phyloP scores from a whole-genome alignment of 1,140 invertebrate species.

The Drosophila takahashii region DNA sequence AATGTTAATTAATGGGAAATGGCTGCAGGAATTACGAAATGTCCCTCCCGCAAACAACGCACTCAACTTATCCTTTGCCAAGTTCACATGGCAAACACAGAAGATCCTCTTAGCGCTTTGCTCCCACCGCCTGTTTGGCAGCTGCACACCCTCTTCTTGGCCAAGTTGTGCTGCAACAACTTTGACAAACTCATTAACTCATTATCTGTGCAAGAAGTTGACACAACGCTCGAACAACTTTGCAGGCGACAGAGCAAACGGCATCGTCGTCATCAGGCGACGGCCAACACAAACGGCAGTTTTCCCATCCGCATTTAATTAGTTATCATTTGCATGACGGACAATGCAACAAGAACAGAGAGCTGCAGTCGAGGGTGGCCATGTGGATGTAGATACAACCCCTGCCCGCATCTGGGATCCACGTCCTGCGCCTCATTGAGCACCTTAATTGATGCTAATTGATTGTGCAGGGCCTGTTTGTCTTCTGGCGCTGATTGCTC shows the following conservation, averaged over 20 bases:
- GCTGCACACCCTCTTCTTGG: slow-evolving; percentile 14
- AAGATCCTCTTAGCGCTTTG: slow-evolving; percentile 17
- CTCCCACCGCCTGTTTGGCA: slow-evolving; percentile 3
- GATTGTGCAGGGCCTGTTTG: slow-evolving; percentile 56
- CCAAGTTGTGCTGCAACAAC: slow-evolving; percentile 40
- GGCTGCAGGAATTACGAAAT: not conserved
- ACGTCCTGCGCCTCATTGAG: slow-evolving; percentile 48
- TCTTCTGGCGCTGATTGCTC: slow-evolving; percentile 54
- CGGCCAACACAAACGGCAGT: slow-evolving; percentile 21
- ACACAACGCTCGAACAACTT: slow-evolving; percentile 62
- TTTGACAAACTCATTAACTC: slow-evolving; percentile 76
- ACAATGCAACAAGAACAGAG: slow-evolving; percentile 15
- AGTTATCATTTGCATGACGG: slow-evolving; percentile 54
- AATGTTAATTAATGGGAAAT: slow-evolving; percentile 8
- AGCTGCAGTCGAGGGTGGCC: slow-evolving; percentile 10
- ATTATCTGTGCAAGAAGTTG: slow-evolving; percentile 71
- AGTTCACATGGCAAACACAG: slow-evolving; percentile 32
- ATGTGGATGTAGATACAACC: not conserved
- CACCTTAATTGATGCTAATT: slow-evolving; percentile 74
- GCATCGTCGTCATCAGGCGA: slow-evolving; percentile 32
- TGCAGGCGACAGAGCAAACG: slow-evolving; percentile 51
- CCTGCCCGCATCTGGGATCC: slow-evolving; percentile 18
- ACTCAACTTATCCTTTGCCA: slow-evolving; percentile 8
- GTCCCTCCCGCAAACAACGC: slow-evolving; percentile 4
- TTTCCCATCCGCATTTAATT: slow-evolving; percentile 53